These are phyloP conservation scores for Heliopora coerulea DNA, from an alignment of 92 coral and sea anemone species.

Conservation along the genomic window DNA sequence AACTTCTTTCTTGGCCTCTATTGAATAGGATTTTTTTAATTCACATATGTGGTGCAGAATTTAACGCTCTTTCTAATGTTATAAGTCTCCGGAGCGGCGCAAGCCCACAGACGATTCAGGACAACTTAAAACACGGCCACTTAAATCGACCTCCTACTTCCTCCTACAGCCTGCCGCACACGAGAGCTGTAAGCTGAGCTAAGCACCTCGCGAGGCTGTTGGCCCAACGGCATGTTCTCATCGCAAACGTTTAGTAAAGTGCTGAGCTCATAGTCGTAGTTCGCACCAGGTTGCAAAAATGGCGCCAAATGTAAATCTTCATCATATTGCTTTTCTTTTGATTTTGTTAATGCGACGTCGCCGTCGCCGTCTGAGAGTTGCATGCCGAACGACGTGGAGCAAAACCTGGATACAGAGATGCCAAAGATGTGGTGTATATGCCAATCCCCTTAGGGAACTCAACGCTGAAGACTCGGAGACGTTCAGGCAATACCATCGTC, in stretches of 20 bases:
- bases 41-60: too few species aligned
- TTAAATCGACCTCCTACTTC: too few species aligned
- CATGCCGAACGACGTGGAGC: slow-evolving; percentile 6
- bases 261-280: slow-evolving; percentile 16
- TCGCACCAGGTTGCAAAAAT: slow-evolving; percentile 12
- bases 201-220: background rate
- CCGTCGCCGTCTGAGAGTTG: slow-evolving; percentile 21
- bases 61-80: too few species aligned
- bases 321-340: slow-evolving; percentile 7
- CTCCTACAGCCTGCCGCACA: slow-evolving; percentile 42
- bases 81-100: too few species aligned
- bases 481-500: slow-evolving; percentile 47
- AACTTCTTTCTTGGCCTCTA: too few species aligned
- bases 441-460: slow-evolving; percentile 27
- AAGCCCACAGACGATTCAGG: too few species aligned
- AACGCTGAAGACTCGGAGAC: slow-evolving; percentile 39
- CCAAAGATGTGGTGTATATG: slow-evolving; percentile 38
- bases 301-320: slow-evolving; percentile 19
- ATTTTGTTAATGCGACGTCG: slow-evolving; percentile 23
- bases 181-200: slow-evolving; percentile 36
- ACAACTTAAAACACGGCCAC: too few species aligned
- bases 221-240: background rate
- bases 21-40: too few species aligned
- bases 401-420: slow-evolving; percentile 38
- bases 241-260: slow-evolving; percentile 12